Evolutionary conservation across 2,113 vertebrate genomes (phyloP).

Genomic region (Athene noctua): DNA sequence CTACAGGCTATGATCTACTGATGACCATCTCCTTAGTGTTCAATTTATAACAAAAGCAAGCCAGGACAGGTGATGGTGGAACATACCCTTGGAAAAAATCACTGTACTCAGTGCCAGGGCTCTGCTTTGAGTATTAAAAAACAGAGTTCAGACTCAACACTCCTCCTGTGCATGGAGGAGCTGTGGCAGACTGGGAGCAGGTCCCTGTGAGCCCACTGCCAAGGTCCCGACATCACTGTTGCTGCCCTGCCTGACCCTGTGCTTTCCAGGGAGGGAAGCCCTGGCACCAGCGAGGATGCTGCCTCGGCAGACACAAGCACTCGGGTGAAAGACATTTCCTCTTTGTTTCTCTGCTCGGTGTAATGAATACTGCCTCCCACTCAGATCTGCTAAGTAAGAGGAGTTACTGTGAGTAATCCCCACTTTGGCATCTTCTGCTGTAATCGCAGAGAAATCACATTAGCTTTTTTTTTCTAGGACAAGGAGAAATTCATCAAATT

Average conservation of each 20-base stretch:
- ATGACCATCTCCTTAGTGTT: background rate
- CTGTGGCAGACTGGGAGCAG: background rate
- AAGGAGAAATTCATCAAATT: conserved; percentile 60
- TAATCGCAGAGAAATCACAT: conserved; percentile 25
- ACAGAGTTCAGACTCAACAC: fast-evolving
- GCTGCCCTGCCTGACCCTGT: background rate
- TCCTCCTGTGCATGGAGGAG: background rate
- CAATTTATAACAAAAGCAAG: background rate
- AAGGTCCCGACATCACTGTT: fast-evolving
- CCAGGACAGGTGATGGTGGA: fast-evolving
- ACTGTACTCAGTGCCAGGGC: background rate
- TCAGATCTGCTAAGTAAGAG: conserved; percentile 42
- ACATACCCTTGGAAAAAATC: background rate
- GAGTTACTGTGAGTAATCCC: conserved; percentile 52
- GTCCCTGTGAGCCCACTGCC: background rate
- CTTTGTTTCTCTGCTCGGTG: conserved; percentile 32
- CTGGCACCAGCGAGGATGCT: background rate
- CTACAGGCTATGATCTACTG: background rate
- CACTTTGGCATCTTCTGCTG: conserved; percentile 21
- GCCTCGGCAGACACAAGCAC: conserved; percentile 16
- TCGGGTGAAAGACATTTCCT: conserved; percentile 32
- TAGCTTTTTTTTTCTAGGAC: conserved; percentile 28
- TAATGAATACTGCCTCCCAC: conserved; percentile 70
- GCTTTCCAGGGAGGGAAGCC: conserved; percentile 23
- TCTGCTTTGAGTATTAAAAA: background rate